phyloP scores from a whole-genome alignment of 2,797 vertebrate species.

The Megaceryle alcyon region DNA sequence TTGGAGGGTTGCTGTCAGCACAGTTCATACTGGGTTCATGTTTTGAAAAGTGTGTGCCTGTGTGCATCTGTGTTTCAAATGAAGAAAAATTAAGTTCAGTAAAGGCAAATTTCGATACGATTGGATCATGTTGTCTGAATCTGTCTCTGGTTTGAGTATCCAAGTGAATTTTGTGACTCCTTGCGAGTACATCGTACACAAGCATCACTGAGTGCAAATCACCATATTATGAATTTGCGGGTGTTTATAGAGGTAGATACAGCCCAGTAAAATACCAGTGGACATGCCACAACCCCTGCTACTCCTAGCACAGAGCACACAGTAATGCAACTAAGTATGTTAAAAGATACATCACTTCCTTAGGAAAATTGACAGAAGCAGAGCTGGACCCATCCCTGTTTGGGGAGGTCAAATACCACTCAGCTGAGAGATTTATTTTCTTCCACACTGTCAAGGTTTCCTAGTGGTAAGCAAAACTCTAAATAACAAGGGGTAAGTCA shows the following conservation, averaged over 20 bases:
- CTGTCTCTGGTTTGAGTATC: not conserved
- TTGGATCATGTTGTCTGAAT: not conserved
- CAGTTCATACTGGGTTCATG: not conserved
- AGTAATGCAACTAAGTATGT: not conserved
- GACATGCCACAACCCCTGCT: not conserved
- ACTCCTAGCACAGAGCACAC: not conserved
- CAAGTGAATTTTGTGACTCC: not conserved
- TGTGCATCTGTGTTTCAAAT: not conserved
- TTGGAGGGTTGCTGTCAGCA: not conserved
- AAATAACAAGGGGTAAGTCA: not conserved
- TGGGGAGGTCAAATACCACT: not conserved
- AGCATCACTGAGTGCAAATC: not conserved
- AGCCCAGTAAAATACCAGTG: not conserved
- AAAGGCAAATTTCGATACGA: not conserved
- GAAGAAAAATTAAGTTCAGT: not conserved
- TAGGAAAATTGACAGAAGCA: not conserved
- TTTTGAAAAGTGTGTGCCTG: not conserved
- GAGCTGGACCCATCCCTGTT: not conserved
- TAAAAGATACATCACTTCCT: not conserved
- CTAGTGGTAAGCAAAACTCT: not conserved
- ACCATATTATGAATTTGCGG: rapidly evolving
- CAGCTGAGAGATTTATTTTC: not conserved
- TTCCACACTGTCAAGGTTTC: not conserved
- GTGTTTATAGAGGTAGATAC: not conserved
- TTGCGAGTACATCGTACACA: rapidly evolving